Evolutionary conservation across 2,113 vertebrate genomes (phyloP).

Genomic region (Actenoides lindsayi): DNA sequence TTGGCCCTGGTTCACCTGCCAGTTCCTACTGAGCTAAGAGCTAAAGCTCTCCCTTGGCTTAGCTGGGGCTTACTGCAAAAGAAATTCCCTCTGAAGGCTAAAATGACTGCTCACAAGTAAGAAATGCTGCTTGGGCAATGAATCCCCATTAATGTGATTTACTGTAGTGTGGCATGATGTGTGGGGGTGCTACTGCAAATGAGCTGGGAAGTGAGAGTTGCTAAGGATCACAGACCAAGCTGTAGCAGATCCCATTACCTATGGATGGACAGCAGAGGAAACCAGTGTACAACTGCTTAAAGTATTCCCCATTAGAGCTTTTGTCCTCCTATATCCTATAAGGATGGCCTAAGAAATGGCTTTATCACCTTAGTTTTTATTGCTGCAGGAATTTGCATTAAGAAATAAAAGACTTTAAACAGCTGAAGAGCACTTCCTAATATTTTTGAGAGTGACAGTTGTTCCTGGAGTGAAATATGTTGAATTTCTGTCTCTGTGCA

Average conservation of each 20-base stretch:
- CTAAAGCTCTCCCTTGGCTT: neutral
- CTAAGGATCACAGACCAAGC: neutral
- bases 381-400: neutral
- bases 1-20: neutral
- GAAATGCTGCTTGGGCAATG: neutral
- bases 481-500: neutral
- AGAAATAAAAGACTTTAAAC: neutral
- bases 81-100: neutral
- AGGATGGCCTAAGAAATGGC: neutral
- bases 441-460: neutral
- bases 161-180: fast-evolving
- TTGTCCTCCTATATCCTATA: neutral
- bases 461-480: neutral
- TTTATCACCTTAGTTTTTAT: neutral
- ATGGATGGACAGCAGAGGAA: neutral
- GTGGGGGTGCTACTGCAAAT: neutral
- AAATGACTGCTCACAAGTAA: neutral
- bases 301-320: neutral
- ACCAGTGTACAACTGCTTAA: neutral
- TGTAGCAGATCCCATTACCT: neutral
- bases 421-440: neutral
- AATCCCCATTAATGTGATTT: neutral
- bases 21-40: neutral
- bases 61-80: neutral
- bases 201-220: neutral